Percentiles rank a stretch among this genome's conserved stretches.
phyloP scores from a whole-genome alignment of 1,140 invertebrate species.

The Diprion similis region DNA sequence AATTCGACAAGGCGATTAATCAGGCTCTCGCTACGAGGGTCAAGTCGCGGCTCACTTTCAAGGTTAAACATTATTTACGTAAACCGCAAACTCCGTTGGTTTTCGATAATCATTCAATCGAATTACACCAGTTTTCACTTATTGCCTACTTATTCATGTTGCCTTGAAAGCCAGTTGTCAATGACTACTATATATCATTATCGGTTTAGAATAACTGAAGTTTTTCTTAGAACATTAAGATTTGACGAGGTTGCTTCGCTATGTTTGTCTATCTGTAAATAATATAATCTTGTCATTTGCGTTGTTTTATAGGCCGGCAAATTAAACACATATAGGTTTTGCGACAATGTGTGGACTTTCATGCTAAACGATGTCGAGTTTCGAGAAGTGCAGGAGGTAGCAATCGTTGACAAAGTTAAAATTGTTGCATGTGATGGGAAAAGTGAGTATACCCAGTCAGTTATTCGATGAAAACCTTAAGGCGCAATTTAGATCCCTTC shows the following conservation, averaged over 20 bases:
- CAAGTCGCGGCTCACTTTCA: slow-evolving; percentile 92
- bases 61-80: slow-evolving; percentile 61
- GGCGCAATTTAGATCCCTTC: too few relatives aligned
- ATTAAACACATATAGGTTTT: slow-evolving; percentile 98
- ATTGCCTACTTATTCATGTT: too few relatives aligned
- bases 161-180: too few relatives aligned
- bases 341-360: slow-evolving; percentile 99
- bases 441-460: slow-evolving; percentile 68
- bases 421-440: slow-evolving; percentile 99
- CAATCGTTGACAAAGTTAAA: slow-evolving; percentile 97
- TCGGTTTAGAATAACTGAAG: too few relatives aligned
- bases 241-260: too few relatives aligned
- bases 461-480: not conserved
- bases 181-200: too few relatives aligned
- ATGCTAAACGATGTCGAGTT: slow-evolving; percentile 99
- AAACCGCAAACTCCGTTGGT: too few relatives aligned
- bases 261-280: too few relatives aligned
- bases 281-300: slow-evolving; percentile 22
- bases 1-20: slow-evolving; percentile 98
- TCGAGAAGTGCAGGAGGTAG: slow-evolving; percentile 92
- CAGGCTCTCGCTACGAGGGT: slow-evolving; percentile 90
- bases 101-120: too few relatives aligned
- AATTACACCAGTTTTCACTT: too few relatives aligned
- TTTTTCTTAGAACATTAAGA: too few relatives aligned
- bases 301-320: slow-evolving; percentile 80